Percentiles rank a stretch among this genome's conserved stretches.
These are phyloP conservation scores for Forbesichthys agassizii DNA, from an alignment of 2,113 vertebrate genomes.

Conservation along the genomic window DNA sequence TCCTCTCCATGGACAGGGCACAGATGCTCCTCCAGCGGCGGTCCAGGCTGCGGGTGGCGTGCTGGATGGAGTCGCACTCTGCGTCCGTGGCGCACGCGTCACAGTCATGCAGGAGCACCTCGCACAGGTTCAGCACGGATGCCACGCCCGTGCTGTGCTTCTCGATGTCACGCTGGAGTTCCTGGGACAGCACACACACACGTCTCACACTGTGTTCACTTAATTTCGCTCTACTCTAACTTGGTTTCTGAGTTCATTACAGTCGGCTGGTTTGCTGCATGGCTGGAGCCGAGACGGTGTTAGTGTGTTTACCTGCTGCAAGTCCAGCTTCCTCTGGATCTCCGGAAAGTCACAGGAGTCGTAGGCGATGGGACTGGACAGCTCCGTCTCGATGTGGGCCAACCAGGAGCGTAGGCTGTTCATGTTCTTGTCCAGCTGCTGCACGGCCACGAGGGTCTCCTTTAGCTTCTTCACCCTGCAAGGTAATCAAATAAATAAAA, in stretches of 20 bases:
- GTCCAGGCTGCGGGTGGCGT: slow-evolving; percentile 92
- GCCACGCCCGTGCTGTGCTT: slow-evolving; percentile 96
- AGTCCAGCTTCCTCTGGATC: slow-evolving; percentile 92
- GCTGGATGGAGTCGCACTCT: slow-evolving; percentile 96
- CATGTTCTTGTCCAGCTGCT: slow-evolving; percentile 98
- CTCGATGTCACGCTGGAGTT: slow-evolving; percentile 96
- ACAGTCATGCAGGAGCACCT: slow-evolving; percentile 95
- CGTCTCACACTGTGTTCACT: too few relatives aligned
- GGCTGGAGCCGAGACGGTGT: too few relatives aligned
- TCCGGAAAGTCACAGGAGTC: slow-evolving; percentile 90
- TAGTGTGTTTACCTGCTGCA: slow-evolving; percentile 86
- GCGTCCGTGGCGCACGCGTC: slow-evolving; percentile 94
- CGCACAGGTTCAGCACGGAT: slow-evolving; percentile 95
- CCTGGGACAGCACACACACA: slow-evolving; percentile 65
- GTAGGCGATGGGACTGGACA: slow-evolving; percentile 91
- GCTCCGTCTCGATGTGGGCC: slow-evolving; percentile 90
- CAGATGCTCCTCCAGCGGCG: slow-evolving; percentile 97
- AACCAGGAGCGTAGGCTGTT: slow-evolving; percentile 90
- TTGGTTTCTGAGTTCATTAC: too few relatives aligned
- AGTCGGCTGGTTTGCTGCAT: too few relatives aligned
- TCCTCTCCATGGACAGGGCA: slow-evolving; percentile 94
- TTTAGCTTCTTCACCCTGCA: slow-evolving; percentile 92
- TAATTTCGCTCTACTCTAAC: too few relatives aligned
- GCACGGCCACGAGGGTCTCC: slow-evolving; percentile 92
- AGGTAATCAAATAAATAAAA: too few relatives aligned